Base-by-base conservation (phyloP, 2,797 vertebrate species). In the Gadopsis bispinosus region DNA sequence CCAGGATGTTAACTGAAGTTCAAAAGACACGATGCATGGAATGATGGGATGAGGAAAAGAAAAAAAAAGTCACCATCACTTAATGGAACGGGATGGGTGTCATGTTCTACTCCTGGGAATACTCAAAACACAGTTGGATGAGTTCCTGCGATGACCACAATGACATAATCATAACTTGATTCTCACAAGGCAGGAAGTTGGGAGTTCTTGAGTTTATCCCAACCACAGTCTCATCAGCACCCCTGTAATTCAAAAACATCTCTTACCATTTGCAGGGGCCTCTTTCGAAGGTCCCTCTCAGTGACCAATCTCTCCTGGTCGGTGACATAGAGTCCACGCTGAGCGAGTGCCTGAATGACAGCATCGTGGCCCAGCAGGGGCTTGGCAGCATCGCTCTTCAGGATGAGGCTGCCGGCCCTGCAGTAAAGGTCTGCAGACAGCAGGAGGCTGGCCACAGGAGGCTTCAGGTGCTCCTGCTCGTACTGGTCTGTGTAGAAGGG, bases 401-500 rank as follows among this genome's bases (percentile, higher is more conserved):
- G 95, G 88, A 99, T 96, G 91, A 98, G 95, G 90, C 96, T 97
- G 56, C 97, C 97, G 4, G 98, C 98, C 56, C 97, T 95, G 89
- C 98, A 97, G 95, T 99, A 99, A 69, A 99, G 96, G 83, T 99
- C 97, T 0, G 97, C 97, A 1, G 98, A 99, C 19, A 99, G 95
- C 70, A 99, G 96, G 89, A 98, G 95, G 85, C 95, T 96, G 62
- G 95, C 95, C 81, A 99, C 95, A 0, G 97, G 97, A 4, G 98
- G 98, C 85, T 99, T 99, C 83, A 99, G 96, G 91, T 99, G 98
- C 92, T 99, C 98, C 90, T 99, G 98, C 62, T 99, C 98, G 73
- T 99, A 99, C 92, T 99, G 98, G 92, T 99, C 98, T 3, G 95
- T 99, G 92, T 99, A 99, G 94, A 98, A 99, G 0, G 98, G 98